phyloP scores from a whole-genome alignment of 2,113 vertebrate genomes.

The Laticauda laticaudata region DNA sequence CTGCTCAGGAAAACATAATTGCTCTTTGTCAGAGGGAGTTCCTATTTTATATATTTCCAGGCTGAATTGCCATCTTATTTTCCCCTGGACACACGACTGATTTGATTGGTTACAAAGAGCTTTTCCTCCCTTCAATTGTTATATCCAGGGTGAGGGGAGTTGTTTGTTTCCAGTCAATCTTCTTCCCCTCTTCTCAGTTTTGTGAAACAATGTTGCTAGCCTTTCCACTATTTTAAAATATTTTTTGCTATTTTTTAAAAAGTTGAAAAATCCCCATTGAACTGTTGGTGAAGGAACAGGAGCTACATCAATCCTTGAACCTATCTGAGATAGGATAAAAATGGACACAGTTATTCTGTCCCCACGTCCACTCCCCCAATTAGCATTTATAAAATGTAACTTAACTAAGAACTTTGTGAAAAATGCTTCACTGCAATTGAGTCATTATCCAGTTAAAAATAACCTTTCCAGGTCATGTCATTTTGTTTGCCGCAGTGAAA shows the following conservation, averaged over 20 bases:
- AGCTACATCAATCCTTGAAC: constrained; percentile 12
- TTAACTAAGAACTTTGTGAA: constrained; percentile 65
- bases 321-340: constrained; percentile 23
- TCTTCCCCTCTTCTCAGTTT: too few species aligned
- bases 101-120: background rate
- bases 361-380: background rate
- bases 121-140: background rate
- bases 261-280: constrained; percentile 34
- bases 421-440: constrained; percentile 75
- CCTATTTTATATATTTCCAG: background rate
- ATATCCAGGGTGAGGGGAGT: too few species aligned
- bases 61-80: background rate
- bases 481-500: constrained; percentile 95
- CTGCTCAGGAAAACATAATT: background rate
- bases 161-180: too few species aligned
- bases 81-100: too few species aligned
- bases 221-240: background rate
- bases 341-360: constrained; percentile 25
- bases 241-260: background rate
- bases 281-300: constrained; percentile 35
- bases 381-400: constrained; percentile 69
- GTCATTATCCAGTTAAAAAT: constrained; percentile 88
- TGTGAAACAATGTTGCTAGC: background rate
- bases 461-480: constrained; percentile 95
- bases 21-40: background rate